Conservation (phyloP, 1,140 invertebrate genomes). For the Tetragnatha versicolor region DNA sequence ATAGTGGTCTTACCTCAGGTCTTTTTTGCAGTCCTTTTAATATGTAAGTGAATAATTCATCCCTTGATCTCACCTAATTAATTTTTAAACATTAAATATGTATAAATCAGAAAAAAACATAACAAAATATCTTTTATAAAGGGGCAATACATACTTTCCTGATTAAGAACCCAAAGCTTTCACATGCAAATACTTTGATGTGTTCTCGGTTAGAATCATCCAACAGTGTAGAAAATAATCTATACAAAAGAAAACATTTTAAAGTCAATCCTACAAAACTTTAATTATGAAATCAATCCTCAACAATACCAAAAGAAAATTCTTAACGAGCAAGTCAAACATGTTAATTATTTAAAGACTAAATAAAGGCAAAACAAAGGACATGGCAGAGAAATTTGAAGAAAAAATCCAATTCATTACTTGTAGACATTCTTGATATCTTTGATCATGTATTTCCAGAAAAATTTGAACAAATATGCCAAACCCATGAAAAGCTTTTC, state of each 20-base stretch:
- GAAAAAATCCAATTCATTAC: slow-evolving; percentile 56
- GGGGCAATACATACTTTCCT: slow-evolving; percentile 74
- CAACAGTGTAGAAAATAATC: slow-evolving; percentile 77
- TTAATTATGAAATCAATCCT: too few relatives aligned
- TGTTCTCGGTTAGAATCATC: slow-evolving; percentile 76
- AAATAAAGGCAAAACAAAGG: neutral
- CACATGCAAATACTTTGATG: slow-evolving; percentile 90
- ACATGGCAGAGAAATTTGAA: neutral
- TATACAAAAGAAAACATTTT: slow-evolving; percentile 57
- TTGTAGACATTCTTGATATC: slow-evolving; percentile 77
- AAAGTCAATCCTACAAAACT: neutral
- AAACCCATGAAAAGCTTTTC: slow-evolving; percentile 83
- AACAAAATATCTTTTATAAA: slow-evolving; percentile 70
- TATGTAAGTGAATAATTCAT: slow-evolving; percentile 76
- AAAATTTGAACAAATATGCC: slow-evolving; percentile 87
- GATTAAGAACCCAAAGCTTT: slow-evolving; percentile 91
- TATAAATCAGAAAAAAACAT: neutral
- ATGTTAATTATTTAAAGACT: too few relatives aligned
- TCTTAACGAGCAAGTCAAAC: too few relatives aligned
- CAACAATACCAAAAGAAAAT: slow-evolving; percentile 1
- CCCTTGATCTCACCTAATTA: slow-evolving; percentile 69
- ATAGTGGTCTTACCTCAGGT: slow-evolving; percentile 66
- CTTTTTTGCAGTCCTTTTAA: slow-evolving; percentile 73
- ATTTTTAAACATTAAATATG: slow-evolving; percentile 1
- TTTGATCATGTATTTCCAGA: slow-evolving; percentile 77